Conservation (phyloP, 2,113 vertebrate species). For the Ovis canadensis region DNA sequence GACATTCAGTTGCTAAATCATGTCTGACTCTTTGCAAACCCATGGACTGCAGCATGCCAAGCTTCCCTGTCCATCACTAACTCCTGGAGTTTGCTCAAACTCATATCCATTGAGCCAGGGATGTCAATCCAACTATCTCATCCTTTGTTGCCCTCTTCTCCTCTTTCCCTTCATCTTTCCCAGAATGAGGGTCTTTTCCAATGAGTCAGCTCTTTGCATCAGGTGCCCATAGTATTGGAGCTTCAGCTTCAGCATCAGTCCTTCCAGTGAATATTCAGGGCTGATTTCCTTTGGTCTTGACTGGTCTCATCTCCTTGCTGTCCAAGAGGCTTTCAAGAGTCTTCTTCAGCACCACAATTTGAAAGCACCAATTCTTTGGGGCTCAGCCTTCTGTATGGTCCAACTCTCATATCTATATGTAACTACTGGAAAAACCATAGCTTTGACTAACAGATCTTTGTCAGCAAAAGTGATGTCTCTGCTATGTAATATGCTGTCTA, state of each 20-base stretch:
- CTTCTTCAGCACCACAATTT: not conserved
- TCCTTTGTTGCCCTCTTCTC: not conserved
- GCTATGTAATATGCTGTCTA: not conserved
- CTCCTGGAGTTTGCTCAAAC: not conserved
- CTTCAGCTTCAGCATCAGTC: not conserved
- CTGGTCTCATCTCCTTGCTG: not conserved
- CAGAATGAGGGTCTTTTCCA: not conserved
- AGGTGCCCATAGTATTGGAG: not conserved
- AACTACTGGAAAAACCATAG: not conserved
- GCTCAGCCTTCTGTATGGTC: not conserved
- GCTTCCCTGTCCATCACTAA: not conserved
- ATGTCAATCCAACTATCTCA: not conserved
- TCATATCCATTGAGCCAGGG: rapidly evolving
- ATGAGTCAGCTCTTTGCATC: not conserved
- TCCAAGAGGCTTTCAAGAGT: not conserved
- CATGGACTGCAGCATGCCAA: not conserved
- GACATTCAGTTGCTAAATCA: not conserved
- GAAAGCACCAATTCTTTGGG: not conserved
- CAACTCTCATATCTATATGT: not conserved
- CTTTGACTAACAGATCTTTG: not conserved
- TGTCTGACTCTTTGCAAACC: not conserved
- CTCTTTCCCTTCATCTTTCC: not conserved
- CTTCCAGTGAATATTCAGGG: not conserved
- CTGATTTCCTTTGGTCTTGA: not conserved
- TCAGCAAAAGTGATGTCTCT: not conserved